Conservation (phyloP, 2,113 vertebrate species). For the Erpornis zantholeuca region DNA sequence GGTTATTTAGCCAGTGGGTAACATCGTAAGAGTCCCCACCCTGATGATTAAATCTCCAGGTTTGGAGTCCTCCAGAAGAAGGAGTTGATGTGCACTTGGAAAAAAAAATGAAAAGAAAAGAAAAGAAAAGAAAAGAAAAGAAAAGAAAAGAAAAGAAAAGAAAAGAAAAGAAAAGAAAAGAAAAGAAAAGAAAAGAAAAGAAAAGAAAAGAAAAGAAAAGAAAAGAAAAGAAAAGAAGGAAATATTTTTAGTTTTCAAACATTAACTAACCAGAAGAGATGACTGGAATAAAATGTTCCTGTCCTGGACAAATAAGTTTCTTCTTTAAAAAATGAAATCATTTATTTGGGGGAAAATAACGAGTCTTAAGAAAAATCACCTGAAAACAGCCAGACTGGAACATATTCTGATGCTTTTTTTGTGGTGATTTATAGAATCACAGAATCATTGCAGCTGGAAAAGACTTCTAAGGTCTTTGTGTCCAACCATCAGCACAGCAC, state of each 20-base stretch:
- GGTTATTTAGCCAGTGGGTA: conserved; percentile 28
- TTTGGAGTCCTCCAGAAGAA: not conserved
- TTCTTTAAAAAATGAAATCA: not conserved
- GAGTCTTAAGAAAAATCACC: not conserved
- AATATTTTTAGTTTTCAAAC: not conserved
- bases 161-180: too few species aligned
- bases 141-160: too few species aligned
- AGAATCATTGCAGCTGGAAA: not conserved
- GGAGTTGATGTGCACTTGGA: not conserved
- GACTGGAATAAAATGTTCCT: not conserved
- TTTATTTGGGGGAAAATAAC: not conserved
- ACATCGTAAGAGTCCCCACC: not conserved
- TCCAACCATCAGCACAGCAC: not conserved
- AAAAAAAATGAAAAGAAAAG: too few species aligned
- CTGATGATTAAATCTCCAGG: not conserved
- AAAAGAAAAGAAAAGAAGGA: too few species aligned
- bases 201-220: too few species aligned
- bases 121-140: too few species aligned
- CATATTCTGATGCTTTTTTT: not conserved
- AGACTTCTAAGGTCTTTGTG: not conserved
- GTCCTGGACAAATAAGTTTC: not conserved
- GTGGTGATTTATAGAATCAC: not conserved
- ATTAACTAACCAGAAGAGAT: not conserved
- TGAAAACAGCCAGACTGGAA: not conserved
- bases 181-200: too few species aligned